These are phyloP conservation scores for Sylvietta virens DNA, from an alignment of 2,113 vertebrate species.

Conservation along the genomic window DNA sequence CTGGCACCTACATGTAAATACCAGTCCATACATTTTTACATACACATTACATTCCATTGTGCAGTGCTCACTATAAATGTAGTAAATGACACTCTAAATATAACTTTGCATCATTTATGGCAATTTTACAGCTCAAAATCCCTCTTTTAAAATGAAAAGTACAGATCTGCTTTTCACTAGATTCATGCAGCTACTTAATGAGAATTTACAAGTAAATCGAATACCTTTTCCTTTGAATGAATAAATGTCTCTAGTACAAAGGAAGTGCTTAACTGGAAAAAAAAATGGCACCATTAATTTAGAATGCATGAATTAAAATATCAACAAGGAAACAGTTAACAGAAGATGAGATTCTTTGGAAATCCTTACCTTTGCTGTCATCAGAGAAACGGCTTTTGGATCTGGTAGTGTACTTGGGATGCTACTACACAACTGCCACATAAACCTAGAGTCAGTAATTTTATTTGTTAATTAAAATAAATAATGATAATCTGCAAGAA, in stretches of 20 bases:
- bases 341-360: background rate
- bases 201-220: constrained; percentile 35
- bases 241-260: constrained; percentile 99
- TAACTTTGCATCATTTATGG: background rate
- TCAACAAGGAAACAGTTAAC: background rate
- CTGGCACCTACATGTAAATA: background rate
- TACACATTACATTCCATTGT: background rate
- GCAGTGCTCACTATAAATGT: background rate
- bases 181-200: constrained; percentile 21
- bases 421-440: constrained; percentile 99
- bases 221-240: constrained; percentile 99
- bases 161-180: background rate
- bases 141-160: background rate
- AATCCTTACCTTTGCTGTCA: constrained; percentile 93
- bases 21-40: background rate
- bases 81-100: background rate
- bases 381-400: constrained; percentile 94
- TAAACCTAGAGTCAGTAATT: constrained; percentile 83
- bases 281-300: constrained; percentile 48
- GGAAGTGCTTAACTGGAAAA: constrained; percentile 92
- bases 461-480: constrained; percentile 56
- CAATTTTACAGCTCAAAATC: background rate
- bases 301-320: background rate
- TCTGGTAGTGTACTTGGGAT: constrained; percentile 97
- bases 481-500: constrained; percentile 33